These are phyloP conservation scores for Melanargia galathea DNA, from an alignment of 2,888 invertebrate species.

Conservation along the genomic window DNA sequence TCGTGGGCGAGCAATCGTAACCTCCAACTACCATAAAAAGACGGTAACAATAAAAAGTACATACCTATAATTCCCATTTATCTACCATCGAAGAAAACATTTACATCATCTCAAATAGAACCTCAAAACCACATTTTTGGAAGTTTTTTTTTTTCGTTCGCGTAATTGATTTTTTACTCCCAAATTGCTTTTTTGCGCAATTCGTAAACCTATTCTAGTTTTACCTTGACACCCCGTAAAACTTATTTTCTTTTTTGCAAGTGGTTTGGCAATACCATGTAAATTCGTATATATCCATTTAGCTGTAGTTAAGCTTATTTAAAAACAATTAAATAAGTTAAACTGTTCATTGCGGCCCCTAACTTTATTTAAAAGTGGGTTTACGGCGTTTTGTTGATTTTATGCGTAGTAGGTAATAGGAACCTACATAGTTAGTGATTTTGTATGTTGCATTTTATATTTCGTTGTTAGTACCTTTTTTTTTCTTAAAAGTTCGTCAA, in stretches of 20 bases:
- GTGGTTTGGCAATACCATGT: conserved; percentile 24
- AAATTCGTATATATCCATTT: conserved; percentile 9
- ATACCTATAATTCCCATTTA: background rate
- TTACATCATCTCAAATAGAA: conserved; percentile 21
- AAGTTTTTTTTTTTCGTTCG: conserved; percentile 11
- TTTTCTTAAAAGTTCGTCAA: too few species aligned
- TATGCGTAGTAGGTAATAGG: background rate
- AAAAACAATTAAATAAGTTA: background rate
- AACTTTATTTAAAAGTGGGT: conserved; percentile 5
- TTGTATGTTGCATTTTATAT: background rate
- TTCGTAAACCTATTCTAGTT: conserved; percentile 38
- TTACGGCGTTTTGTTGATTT: background rate
- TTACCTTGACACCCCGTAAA: conserved; percentile 44
- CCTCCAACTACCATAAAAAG: conserved; percentile 11
- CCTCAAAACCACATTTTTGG: conserved; percentile 9
- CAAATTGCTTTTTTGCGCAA: conserved; percentile 37
- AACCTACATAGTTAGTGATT: background rate
- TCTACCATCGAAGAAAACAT: conserved; percentile 13
- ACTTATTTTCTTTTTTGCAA: conserved; percentile 35
- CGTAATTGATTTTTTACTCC: conserved; percentile 39
- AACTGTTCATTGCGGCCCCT: background rate
- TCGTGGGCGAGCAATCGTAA: background rate
- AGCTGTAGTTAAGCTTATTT: background rate
- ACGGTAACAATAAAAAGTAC: conserved; percentile 2
- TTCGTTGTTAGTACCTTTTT: background rate